Conservation (phyloP, 1,140 invertebrate genomes). For the Cheumatopsyche charites region DNA sequence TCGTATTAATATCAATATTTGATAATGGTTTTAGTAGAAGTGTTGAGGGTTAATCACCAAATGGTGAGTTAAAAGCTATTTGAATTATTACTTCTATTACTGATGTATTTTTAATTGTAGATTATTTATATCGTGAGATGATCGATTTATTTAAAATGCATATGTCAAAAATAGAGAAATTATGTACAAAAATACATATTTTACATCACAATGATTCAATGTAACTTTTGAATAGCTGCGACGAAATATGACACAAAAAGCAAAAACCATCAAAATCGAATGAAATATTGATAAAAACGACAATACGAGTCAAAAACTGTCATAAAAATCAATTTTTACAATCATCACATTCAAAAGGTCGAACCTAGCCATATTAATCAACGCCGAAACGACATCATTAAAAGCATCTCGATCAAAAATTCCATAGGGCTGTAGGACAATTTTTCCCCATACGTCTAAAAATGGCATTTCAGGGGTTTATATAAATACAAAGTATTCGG, state of each 20-base stretch:
- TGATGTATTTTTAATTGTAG: too few species aligned
- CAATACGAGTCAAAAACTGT: too few species aligned
- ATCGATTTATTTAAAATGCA: too few species aligned
- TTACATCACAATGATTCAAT: too few species aligned
- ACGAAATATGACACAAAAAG: too few species aligned
- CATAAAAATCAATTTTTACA: constrained; percentile 37
- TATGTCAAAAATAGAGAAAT: too few species aligned
- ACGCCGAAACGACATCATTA: constrained; percentile 43
- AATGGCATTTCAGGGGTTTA: constrained; percentile 32
- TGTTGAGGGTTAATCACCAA: neutral
- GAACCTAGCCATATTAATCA: constrained; percentile 25
- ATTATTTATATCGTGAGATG: too few species aligned
- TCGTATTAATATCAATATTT: constrained; percentile 35
- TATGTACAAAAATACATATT: too few species aligned
- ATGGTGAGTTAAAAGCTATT: neutral
- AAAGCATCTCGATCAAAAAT: constrained; percentile 44
- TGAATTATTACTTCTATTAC: neutral
- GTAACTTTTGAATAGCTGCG: too few species aligned
- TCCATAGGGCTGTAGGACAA: neutral
- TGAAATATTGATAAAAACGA: too few species aligned
- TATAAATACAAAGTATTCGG: constrained; percentile 37
- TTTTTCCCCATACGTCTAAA: neutral
- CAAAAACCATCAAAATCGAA: too few species aligned
- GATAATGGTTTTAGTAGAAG: neutral
- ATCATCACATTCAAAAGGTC: constrained; percentile 23